Percentiles rank a stretch among this genome's conserved stretches.
Evolutionary conservation across 2,888 invertebrate genomes (phyloP).

Genomic region (Parnassius mnemosyne): DNA sequence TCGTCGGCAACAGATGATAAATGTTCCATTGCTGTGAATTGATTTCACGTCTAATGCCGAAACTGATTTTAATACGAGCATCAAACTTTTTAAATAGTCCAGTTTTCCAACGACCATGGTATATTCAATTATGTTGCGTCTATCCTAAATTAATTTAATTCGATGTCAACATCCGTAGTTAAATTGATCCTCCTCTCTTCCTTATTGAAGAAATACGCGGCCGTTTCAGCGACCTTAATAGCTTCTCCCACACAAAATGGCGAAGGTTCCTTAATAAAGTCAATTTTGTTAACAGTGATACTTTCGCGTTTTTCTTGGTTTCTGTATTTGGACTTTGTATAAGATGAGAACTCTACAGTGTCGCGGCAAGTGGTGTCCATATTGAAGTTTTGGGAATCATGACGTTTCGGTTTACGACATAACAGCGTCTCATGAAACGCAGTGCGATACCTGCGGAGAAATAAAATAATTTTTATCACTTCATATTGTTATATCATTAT

Average conservation of each 20-base stretch:
- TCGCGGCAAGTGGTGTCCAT: slow-evolving; percentile 78
- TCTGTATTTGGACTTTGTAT: slow-evolving; percentile 44
- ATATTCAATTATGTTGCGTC: not conserved
- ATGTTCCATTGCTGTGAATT: no score
- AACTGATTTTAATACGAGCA: no score
- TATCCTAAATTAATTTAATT: not conserved
- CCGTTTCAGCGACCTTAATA: slow-evolving; percentile 32
- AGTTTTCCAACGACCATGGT: no score
- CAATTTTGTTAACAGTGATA: slow-evolving; percentile 56
- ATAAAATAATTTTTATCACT: no score
- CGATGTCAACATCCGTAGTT: slow-evolving; percentile 2
- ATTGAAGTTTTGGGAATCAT: slow-evolving; percentile 68
- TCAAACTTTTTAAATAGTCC: no score
- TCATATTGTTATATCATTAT: no score
- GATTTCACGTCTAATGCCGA: no score
- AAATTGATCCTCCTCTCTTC: slow-evolving; percentile 21
- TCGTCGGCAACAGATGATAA: no score
- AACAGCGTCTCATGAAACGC: slow-evolving; percentile 88
- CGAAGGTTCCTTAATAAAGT: slow-evolving; percentile 57
- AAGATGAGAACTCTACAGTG: slow-evolving; percentile 51
- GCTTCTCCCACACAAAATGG: slow-evolving; percentile 48
- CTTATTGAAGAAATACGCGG: slow-evolving; percentile 10
- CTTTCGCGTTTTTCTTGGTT: slow-evolving; percentile 47
- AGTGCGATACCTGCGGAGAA: slow-evolving; percentile 82
- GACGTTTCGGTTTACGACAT: slow-evolving; percentile 69